Conservation (phyloP, 2,113 vertebrate genomes). For the Neodontobutis hainanensis region DNA sequence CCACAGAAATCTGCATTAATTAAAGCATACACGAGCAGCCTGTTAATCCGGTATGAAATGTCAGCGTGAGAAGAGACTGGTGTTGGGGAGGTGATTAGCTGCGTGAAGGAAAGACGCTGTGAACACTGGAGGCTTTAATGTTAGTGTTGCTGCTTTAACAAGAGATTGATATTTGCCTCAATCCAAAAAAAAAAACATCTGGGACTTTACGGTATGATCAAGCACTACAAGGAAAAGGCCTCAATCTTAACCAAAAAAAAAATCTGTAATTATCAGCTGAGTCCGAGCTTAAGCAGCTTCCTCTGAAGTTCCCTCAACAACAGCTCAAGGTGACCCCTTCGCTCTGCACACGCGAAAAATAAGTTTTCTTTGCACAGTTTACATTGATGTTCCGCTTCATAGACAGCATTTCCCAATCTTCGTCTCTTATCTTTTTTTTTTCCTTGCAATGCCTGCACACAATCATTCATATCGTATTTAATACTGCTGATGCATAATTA, state of each 20-base stretch:
- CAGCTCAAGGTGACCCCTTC: constrained; percentile 67
- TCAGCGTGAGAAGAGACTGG: constrained; percentile 57
- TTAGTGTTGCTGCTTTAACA: constrained; percentile 63
- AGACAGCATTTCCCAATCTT: constrained; percentile 55
- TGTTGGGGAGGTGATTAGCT: constrained; percentile 76
- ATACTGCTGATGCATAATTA: constrained; percentile 74
- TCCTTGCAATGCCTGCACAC: constrained; percentile 25
- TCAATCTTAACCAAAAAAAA: background rate
- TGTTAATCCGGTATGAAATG: constrained; percentile 67
- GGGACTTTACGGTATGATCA: constrained; percentile 51
- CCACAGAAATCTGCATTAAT: constrained; percentile 68
- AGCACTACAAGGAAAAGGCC: constrained; percentile 10
- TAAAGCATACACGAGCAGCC: constrained; percentile 53
- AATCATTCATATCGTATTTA: constrained; percentile 69
- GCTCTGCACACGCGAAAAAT: constrained; percentile 24
- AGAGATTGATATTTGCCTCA: constrained; percentile 59
- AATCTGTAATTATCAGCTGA: constrained; percentile 64
- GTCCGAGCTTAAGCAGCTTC: constrained; percentile 52
- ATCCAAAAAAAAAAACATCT: constrained; percentile 56
- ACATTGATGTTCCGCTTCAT: constrained; percentile 64
- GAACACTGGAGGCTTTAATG: constrained; percentile 58
- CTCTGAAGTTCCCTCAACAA: constrained; percentile 54
- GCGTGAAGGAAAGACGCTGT: constrained; percentile 67
- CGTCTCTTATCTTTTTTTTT: constrained; percentile 63
- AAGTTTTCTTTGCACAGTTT: constrained; percentile 64